Evolutionary conservation across 2,113 vertebrate species (phyloP), one percentile per base, ranked within the genome.

Genomic region (Manacus vitellinus): DNA sequence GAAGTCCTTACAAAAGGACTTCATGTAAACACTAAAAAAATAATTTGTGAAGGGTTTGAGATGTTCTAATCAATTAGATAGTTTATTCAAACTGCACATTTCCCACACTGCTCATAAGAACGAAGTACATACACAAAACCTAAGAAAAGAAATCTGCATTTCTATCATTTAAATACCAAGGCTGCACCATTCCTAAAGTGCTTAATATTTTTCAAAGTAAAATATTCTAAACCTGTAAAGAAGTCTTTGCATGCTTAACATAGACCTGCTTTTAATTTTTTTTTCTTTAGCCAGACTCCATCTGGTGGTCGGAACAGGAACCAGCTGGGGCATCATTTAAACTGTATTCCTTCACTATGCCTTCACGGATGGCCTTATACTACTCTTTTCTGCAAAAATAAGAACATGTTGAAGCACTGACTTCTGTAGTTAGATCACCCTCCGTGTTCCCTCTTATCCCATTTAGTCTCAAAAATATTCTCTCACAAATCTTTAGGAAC

Each of bases 291-390:
- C 39, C 39, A 71, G 43, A 55, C 92, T 80, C 95, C 95, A 92
- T 55, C 95, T 96, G 88, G 83, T 92, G 95, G 95, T 55, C 25
- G 4, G 39, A 89, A 77, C 5, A 3, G 12, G 59, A 85, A 85
- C 14, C n/a, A 85, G 25, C 37, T 9, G 10, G 19, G 35, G 14
- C 28, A 70, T n/a, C 24, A 51, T 18, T 58, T 78, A 85, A 67
- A 51, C 6, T 14, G 2, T 25, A 33, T 44, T 88, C 8, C 56
- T 71, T 33, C 79, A 44, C 19, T 72, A 5, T 4, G 4, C 15
- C 41, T 62, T 33, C 72, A 72, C 24, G 83, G 21, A 35, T 12
- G 43, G 23, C 30, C 65, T 37, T 18, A 31, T 1, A 22, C 14
- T n/a, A 65, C 9, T 76, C 6, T 51, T 66, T 49, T 25, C 83